Percentiles rank a stretch among this genome's conserved stretches.
These are phyloP conservation scores for Drosophila bunnanda DNA, from an alignment of 2,888 invertebrate genomes.

Conservation along the genomic window DNA sequence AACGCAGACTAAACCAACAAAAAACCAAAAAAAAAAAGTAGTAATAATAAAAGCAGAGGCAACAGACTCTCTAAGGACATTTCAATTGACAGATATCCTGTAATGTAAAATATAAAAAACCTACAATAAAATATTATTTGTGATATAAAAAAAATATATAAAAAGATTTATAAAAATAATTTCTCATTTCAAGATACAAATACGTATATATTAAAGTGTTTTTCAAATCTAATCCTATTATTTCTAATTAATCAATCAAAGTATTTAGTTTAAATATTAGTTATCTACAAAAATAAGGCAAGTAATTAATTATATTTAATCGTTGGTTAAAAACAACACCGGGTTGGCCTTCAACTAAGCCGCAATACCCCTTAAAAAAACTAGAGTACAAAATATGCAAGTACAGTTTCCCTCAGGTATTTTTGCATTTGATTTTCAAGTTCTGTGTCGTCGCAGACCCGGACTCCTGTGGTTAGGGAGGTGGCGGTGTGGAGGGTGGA, in stretches of 20 bases:
- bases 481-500: neutral
- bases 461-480: conserved; percentile 16
- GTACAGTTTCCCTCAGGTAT: conserved; percentile 43
- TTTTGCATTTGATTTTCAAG: conserved; percentile 67
- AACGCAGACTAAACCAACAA: conserved; percentile 13
- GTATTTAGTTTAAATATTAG: too few relatives aligned
- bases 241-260: too few relatives aligned
- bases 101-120: too few relatives aligned
- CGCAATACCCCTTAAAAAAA: neutral
- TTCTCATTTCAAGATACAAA: too few relatives aligned
- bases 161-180: too few relatives aligned
- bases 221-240: too few relatives aligned
- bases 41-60: neutral
- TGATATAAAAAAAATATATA: too few relatives aligned
- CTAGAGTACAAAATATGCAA: conserved; percentile 14
- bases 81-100: neutral
- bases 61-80: neutral
- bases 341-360: too few relatives aligned
- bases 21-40: neutral
- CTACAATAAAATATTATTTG: neutral
- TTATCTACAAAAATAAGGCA: too few relatives aligned
- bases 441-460: conserved; percentile 24
- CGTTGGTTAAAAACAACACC: too few relatives aligned
- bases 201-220: too few relatives aligned
- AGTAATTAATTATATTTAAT: too few relatives aligned